Conservation (phyloP, 2,888 invertebrate genomes). For the Megamerina dolium region DNA sequence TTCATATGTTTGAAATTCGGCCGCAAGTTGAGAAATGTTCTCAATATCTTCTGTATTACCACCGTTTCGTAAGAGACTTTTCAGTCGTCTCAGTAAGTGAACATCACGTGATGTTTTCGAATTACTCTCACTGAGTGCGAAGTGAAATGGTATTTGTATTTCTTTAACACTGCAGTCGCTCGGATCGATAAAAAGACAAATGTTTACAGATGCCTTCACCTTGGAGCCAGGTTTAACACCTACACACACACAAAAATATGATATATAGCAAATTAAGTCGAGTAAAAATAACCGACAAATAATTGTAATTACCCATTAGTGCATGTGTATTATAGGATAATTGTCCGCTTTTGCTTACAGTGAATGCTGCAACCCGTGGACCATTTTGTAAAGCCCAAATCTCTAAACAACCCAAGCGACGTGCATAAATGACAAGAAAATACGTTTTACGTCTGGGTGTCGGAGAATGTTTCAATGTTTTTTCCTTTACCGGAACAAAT, state of each 20-base stretch:
- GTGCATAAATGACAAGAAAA: conserved; percentile 89
- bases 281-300: not conserved
- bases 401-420: conserved; percentile 86
- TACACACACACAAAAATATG: not conserved
- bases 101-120: conserved; percentile 82
- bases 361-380: conserved; percentile 83
- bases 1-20: conserved; percentile 65
- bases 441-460: conserved; percentile 54
- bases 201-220: conserved; percentile 58
- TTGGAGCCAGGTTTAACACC: conserved; percentile 57
- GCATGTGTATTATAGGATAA: conserved; percentile 76
- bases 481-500: conserved; percentile 79
- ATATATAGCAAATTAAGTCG: not conserved
- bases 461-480: conserved; percentile 41
- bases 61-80: conserved; percentile 57
- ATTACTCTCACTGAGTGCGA: conserved; percentile 79
- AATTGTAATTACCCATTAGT: conserved; percentile 54
- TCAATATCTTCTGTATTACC: conserved; percentile 44
- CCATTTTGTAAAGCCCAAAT: conserved; percentile 90
- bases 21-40: conserved; percentile 46
- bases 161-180: conserved; percentile 72
- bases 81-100: conserved; percentile 73
- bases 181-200: conserved; percentile 74
- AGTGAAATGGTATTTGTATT: conserved; percentile 84
- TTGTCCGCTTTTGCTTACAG: conserved; percentile 77